A percentile compares a stretch with the other conserved stretches of the same genome.
Evolutionary conservation across 2,113 vertebrate genomes (phyloP).

Genomic region (Stigmatopora argus): DNA sequence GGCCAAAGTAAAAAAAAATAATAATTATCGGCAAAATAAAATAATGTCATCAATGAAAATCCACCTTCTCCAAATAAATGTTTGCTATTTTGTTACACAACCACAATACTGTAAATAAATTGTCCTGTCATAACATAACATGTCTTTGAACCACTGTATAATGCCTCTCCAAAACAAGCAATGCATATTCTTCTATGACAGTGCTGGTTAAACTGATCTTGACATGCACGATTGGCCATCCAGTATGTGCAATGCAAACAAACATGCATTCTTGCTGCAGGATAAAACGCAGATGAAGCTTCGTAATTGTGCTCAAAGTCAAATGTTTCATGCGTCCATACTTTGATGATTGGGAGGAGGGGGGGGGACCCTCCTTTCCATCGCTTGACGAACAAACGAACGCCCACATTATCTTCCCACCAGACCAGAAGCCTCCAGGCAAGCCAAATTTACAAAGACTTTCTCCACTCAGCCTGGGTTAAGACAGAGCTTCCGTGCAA

Average conservation of each 20-base stretch:
- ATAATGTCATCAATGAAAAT: no score
- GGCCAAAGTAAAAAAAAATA: neutral
- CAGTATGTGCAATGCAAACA: constrained; percentile 13
- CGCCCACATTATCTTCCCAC: constrained; percentile 55
- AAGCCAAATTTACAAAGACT: constrained; percentile 53
- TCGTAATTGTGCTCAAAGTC: constrained; percentile 48
- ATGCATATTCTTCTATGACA: neutral
- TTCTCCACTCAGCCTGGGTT: constrained; percentile 41
- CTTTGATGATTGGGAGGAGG: constrained; percentile 36
- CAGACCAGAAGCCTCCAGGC: constrained; percentile 50
- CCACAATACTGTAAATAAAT: no score
- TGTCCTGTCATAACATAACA: no score
- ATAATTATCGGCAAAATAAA: no score
- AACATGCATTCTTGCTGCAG: constrained; percentile 30
- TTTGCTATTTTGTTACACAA: no score
- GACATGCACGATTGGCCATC: neutral
- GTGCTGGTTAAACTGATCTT: constrained; percentile 1
- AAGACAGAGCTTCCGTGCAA: constrained; percentile 39
- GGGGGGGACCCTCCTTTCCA: constrained; percentile 33
- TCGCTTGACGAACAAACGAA: constrained; percentile 56
- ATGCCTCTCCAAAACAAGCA: no score
- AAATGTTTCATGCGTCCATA: constrained; percentile 33
- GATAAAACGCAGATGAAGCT: constrained; percentile 53
- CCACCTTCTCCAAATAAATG: no score
- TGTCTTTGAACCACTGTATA: no score